Evolutionary conservation across 2,797 vertebrate species (phyloP), one percentile per base, ranked within the genome.

Genomic region (Ctenopoma kingsleyae): DNA sequence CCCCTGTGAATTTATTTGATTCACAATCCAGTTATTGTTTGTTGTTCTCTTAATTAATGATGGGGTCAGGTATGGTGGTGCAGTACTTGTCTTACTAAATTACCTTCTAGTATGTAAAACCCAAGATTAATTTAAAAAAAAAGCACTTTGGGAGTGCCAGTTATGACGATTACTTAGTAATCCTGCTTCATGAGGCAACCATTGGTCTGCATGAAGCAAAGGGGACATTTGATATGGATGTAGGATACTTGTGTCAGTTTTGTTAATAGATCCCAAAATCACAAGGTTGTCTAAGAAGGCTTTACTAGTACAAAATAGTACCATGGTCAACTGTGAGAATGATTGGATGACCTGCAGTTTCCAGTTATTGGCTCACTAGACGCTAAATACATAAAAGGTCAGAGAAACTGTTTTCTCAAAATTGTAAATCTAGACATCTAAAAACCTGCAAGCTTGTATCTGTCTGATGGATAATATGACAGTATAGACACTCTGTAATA

Each of bases 41-140:
- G 20, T 63, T 53, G 50, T 65, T 55, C 32, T 13, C 47, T 78
- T 43, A 53, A 52, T 43, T 50, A 27, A 66, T 43, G 48, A 38
- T 35, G 17, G 40, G 25, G 9, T 16, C 43, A 41, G 20, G 49
- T 27, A 49, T 49, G 16, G 49, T 27, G 36, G 48, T 44, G 8
- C 40, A 11, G 9, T 40, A 60, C 27, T 25, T 44, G 60, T n/a
- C 22, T 40, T 25, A 38, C 10, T 35, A 23, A 27, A 64, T 48
- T 41, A 62, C 30, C 43, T 70, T 66, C 10, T 23, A 58, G 20
- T 41, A 49, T 48, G 27, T 12, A 40, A 58, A 36, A 41, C n/a
- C 30, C 53, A 54, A 27, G 74, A 23, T 54, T 53, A 22, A 19
- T 48, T 51, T 68, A n/a, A n/a, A n/a, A n/a, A n/a, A n/a, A n/a